phyloP scores from a whole-genome alignment of 53 echinoderm and acorn worm genomes.

The Luidia sarsii region DNA sequence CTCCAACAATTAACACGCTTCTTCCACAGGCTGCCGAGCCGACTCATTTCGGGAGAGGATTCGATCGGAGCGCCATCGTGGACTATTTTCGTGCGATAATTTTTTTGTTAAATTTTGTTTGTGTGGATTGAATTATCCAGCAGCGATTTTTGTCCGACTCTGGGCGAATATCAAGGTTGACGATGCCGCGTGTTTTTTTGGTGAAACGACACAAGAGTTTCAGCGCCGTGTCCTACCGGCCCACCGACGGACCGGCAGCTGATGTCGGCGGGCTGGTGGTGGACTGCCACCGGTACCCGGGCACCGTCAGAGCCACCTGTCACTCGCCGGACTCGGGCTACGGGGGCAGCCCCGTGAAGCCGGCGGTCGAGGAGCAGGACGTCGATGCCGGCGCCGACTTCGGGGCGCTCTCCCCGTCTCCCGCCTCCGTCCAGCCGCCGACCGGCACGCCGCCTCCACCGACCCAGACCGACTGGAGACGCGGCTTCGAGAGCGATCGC shows the following conservation, averaged over 20 bases:
- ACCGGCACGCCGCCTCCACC: too few relatives aligned
- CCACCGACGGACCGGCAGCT: conserved; percentile 9
- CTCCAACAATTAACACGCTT: neutral
- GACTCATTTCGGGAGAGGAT: too few relatives aligned
- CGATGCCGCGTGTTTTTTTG: conserved; percentile 95
- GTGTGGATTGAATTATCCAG: too few relatives aligned
- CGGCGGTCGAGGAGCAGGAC: conserved; percentile 27
- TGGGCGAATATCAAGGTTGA: too few relatives aligned
- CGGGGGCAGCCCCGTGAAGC: conserved; percentile 73
- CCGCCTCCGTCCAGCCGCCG: conserved; percentile 18
- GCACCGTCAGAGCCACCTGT: too few relatives aligned
- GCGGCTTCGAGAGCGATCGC: conserved; percentile 18
- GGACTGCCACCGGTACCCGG: conserved; percentile 69
- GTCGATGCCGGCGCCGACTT: conserved; percentile 29
- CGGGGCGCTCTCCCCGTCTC: conserved; percentile 7
- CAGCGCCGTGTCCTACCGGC: conserved; percentile 76
- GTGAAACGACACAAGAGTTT: conserved; percentile 92
- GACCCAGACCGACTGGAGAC: conserved; percentile 38
- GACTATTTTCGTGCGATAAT: too few relatives aligned
- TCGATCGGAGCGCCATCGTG: too few relatives aligned
- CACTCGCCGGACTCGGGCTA: conserved; percentile 96
- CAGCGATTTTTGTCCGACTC: too few relatives aligned
- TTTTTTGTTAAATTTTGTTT: too few relatives aligned
- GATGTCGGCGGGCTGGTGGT: conserved; percentile 48
- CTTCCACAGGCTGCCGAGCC: neutral